Base-by-base conservation (phyloP, 2,888 invertebrate species). In the Orchesellides sinensis region DNA sequence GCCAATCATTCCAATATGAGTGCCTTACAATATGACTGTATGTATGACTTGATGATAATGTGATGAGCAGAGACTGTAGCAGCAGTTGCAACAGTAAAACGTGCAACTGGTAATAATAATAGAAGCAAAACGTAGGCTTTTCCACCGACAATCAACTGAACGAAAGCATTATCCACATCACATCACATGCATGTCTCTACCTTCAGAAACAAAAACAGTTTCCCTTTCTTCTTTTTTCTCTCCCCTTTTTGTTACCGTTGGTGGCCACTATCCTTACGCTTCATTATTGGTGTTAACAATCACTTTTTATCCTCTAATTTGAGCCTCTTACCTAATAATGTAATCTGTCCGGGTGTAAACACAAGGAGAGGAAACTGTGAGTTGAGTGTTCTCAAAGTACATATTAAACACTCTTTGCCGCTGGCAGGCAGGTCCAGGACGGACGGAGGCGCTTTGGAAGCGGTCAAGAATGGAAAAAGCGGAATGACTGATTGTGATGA, bases 201-300 rank as follows among this genome's bases (percentile, higher is more conserved):
- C 40, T 2, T 40, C 6, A 6, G 32, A 6, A 32, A 6, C 5
- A 40, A 2, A 59, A 59, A n/a, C 17, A 45, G 27, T 66, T 66
- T 66, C 66, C 66, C 47, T 65, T 65, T 65, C 65, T 45, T 17
- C 32, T 17, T 49, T 49, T 49, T 59, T 27, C 59, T 19, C 63
- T 63, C 63, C 3, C 35, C 17, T 32, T 32, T 2, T 10, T 32
- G 14, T 54, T 65, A 23, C 75, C 45, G 74, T 73, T 66, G 77
- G 77, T 77, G 77, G 77, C 77, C 77, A 35, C 27, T 65, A 52
- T 75, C 45, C 54, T 54, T 75, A 75, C 61, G 68, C 47, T 68
- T 75, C 65, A 65, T 75, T 75, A 65, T 56, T 77, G 77, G 77
- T 77, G 77, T 77, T 77, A 68, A 77, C 77, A 77, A 77, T 77